Percentiles rank a stretch among this genome's conserved stretches.
These are phyloP conservation scores for Atractosteus spatula DNA, from an alignment of 2,113 vertebrate genomes.

Conservation along the genomic window DNA sequence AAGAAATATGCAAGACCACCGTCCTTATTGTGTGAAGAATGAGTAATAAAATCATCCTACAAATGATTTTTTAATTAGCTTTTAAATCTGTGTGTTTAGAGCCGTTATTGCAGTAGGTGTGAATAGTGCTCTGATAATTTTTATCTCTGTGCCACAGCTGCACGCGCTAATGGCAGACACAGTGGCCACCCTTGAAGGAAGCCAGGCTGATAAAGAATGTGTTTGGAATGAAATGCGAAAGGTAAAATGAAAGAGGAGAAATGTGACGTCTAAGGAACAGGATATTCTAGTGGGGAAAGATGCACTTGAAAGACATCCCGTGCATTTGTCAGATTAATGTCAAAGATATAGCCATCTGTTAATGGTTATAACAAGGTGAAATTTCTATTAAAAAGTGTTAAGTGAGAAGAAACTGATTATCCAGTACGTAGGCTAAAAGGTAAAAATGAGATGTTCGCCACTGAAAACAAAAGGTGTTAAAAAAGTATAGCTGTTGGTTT, in stretches of 20 bases:
- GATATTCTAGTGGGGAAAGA: slow-evolving; percentile 3
- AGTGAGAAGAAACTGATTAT: slow-evolving; percentile 15
- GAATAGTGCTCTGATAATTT: slow-evolving; percentile 76
- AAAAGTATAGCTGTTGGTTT: too few relatives aligned
- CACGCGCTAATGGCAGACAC: slow-evolving; percentile 79
- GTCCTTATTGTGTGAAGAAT: slow-evolving; percentile 63
- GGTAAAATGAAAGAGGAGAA: slow-evolving; percentile 66
- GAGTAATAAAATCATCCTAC: slow-evolving; percentile 82
- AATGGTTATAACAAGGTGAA: slow-evolving; percentile 29
- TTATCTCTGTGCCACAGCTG: slow-evolving; percentile 80
- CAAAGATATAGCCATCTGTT: slow-evolving; percentile 23
- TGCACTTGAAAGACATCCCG: slow-evolving; percentile 6
- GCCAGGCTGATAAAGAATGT: slow-evolving; percentile 51
- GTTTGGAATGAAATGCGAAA: slow-evolving; percentile 74
- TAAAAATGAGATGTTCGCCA: too few relatives aligned
- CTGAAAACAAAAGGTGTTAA: too few relatives aligned
- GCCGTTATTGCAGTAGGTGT: slow-evolving; percentile 69
- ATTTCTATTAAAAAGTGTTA: slow-evolving; percentile 19
- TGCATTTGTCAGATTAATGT: slow-evolving; percentile 24
- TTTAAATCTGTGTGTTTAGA: slow-evolving; percentile 84
- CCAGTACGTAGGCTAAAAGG: too few relatives aligned
- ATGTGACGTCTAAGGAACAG: slow-evolving; percentile 57
- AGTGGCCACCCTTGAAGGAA: slow-evolving; percentile 77
- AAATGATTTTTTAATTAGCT: slow-evolving; percentile 88
- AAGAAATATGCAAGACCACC: slow-evolving; percentile 46